Base-by-base conservation (phyloP, 2,797 vertebrate genomes). In the Otolemur crassicaudatus region DNA sequence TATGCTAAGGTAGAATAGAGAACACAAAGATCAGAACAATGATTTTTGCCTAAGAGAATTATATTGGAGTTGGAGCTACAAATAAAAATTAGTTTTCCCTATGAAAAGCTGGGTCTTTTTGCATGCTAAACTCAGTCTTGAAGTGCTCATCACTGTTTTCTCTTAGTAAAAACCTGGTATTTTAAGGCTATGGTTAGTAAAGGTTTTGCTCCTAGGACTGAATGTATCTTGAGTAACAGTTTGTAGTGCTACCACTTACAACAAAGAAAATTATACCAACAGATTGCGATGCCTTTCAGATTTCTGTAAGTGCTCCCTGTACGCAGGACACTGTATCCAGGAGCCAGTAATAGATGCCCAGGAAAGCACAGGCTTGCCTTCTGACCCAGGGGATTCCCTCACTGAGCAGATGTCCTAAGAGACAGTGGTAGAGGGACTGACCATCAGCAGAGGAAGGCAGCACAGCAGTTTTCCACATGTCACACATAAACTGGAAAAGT, bases 41-140 rank as follows among this genome's bases (percentile, higher is more conserved):
- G 13, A 29, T 14, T 85, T 94, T 93, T 82, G 40, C 77, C 40
- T 83, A 22, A 91, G 69, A 10, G 22, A 81, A 80, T 69, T 86
- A 85, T 61, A 3, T 73, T 58, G 5, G 9, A 46, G 4, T 85
- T 65, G 17, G 25, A 90, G 1, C 25, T 84, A n/a, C 43, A 90
- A 93, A 91, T 90, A 92, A 96, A 73, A 83, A 72, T 40, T 13
- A 72, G 19, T 81, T 85, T 56, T 87, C 61, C 69, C 10, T 46
- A 67, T 20, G 70, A 60, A 87, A 95, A 92, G 14, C 1, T 53
- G 46, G 29, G 43, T 22, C 27, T 75, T 40, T 60, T 49, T 83
- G 3, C 56, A 7, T 29, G 61, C 80, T 82, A 81, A 63, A 46
- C 87, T 60, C 75, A 53, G 22, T 93, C 19, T 65, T 40, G 7